Base-by-base conservation (phyloP, 2,888 invertebrate genomes). In the Temnothorax rugatulus region DNA sequence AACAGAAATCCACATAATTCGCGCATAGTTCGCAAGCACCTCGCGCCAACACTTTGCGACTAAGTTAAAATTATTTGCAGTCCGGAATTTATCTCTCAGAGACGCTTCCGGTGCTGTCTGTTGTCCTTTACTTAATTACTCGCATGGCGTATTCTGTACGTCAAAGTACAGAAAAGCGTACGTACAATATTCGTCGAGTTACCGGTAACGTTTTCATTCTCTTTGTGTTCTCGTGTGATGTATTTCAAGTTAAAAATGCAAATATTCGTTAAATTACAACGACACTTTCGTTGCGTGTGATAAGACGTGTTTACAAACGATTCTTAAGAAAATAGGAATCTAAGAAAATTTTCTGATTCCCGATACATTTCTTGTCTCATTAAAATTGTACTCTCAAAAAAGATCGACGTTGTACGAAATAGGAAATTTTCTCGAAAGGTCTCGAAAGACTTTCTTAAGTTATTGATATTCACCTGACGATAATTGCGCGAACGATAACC, bases 1-100 rank as follows among this genome's bases (percentile, higher is more conserved):
- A 81, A 21, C 69, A 29, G 57, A 41, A 29, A 61, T 50, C 38
- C 50, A 52, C 64, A 71, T 50, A 68, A 57, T 57, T 79, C 68
- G 79, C 18, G 44, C 66, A 79, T 79, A 68, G 68, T 79, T 79
- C 34, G 44, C 66, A 13, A 9, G 18, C 18, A 41, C 5, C 25
- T 66, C 52, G 29, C 52, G n/a, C 41, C 25, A 44, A 38, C 44
- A 59, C 59, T 38, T 59, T 13, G n/a, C 54, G 18, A 69, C n/a
- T 25, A 59, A 68, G 34, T 54, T 79, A 18, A 59, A 59, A 50
- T 79, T 69, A 63, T 64, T 77, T 7, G 5, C 66, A 59, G 21
- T 41, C 15, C 18, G 38, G 29, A 59, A 69, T 59, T 69, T 47
- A 25, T 59, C 29, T 47, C 15, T 47, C 59, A 13, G 18, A 21